A percentile compares a stretch with the other conserved stretches of the same genome.
These are phyloP conservation scores for Dufourea novaeangliae DNA, from an alignment of 1,140 invertebrate species.

Conservation along the genomic window DNA sequence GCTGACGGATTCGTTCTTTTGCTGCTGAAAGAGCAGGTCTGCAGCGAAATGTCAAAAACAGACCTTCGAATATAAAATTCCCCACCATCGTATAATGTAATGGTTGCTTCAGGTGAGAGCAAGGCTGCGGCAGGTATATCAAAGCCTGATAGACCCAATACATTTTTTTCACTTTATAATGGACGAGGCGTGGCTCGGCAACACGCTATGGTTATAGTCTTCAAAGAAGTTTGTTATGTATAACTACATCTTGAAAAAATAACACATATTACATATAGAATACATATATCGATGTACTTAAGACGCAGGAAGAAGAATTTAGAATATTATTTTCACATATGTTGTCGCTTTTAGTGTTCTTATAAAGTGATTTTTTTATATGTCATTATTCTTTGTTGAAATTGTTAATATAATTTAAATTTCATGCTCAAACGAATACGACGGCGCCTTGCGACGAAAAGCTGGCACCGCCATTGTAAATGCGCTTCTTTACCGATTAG, in stretches of 20 bases:
- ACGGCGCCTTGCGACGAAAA: neutral
- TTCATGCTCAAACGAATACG: neutral
- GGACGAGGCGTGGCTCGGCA: conserved; percentile 6
- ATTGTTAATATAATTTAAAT: neutral
- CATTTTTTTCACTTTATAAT: conserved; percentile 20
- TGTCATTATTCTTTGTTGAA: neutral
- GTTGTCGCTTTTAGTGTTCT: too few species aligned
- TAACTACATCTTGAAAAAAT: neutral
- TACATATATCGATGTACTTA: too few species aligned
- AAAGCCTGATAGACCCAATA: neutral
- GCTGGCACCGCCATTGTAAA: neutral
- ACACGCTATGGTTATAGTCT: neutral
- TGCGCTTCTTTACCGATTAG: neutral
- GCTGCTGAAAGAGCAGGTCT: neutral
- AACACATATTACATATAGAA: neutral
- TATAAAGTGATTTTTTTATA: too few species aligned
- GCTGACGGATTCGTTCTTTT: neutral
- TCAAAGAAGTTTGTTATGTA: neutral
- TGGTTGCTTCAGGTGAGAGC: neutral
- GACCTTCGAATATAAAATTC: neutral
- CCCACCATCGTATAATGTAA: neutral
- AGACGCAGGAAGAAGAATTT: too few species aligned
- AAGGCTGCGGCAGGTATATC: neutral
- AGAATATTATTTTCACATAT: too few species aligned
- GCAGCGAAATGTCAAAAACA: conserved; percentile 21